Evolutionary conservation across 2,888 invertebrate species (phyloP).

Genomic region (Lypha dubia): DNA sequence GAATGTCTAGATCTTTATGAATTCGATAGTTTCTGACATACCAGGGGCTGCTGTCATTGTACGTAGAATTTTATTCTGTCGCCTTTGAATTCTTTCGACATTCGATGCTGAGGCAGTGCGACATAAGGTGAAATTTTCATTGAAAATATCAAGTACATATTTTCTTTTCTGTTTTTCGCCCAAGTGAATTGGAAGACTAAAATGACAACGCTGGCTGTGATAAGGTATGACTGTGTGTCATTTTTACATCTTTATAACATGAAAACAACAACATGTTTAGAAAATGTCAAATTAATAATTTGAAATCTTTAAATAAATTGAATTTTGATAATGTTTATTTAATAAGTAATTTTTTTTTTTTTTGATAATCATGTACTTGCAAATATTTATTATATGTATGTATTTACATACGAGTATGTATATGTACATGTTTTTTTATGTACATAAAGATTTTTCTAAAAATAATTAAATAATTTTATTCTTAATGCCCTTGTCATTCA

Average conservation of each 20-base stretch:
- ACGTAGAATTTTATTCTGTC: too few species aligned
- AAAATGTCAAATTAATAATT: constrained; percentile 65
- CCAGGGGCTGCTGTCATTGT: too few species aligned
- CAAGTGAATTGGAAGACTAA: not conserved
- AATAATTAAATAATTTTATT: constrained; percentile 38
- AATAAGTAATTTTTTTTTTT: constrained; percentile 5
- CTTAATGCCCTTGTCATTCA: constrained; percentile 62
- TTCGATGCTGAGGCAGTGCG: too few species aligned
- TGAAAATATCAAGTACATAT: too few species aligned
- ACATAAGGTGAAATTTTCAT: too few species aligned
- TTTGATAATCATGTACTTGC: not conserved
- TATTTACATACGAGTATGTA: not conserved
- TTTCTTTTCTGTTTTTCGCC: too few species aligned
- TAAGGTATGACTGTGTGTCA: constrained; percentile 40
- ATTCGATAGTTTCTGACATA: too few species aligned
- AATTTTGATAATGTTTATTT: constrained; percentile 42
- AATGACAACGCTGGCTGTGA: not conserved
- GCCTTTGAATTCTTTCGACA: too few species aligned
- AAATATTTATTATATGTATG: not conserved
- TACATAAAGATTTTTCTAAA: not conserved
- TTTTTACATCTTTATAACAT: constrained; percentile 62
- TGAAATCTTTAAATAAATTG: constrained; percentile 60
- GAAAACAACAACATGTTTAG: constrained; percentile 55
- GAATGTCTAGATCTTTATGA: too few species aligned
- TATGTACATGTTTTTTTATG: too few species aligned